Conservation (phyloP, 2,797 vertebrate genomes). For the Rousettus madagascariensis region DNA sequence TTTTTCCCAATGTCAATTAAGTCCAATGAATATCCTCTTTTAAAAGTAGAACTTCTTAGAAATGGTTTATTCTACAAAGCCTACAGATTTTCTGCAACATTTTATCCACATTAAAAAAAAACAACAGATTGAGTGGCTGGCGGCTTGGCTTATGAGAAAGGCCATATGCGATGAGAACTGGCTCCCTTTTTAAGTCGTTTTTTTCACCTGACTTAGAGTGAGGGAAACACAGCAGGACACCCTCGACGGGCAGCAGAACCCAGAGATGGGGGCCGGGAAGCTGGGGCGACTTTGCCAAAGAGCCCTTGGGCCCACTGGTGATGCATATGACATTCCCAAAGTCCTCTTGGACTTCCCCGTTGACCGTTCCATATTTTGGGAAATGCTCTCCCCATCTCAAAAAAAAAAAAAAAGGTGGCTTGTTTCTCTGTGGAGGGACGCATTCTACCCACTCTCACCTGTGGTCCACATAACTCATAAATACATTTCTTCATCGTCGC, state of each 20-base stretch:
- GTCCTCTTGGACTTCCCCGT: background rate
- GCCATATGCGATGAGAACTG: rapidly evolving
- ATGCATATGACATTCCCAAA: background rate
- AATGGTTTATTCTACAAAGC: background rate
- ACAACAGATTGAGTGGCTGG: background rate
- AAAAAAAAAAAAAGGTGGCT: background rate
- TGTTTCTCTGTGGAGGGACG: background rate
- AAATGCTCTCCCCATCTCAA: background rate
- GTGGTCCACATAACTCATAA: background rate
- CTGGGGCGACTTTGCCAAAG: background rate
- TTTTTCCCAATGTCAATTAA: background rate
- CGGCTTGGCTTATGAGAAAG: background rate
- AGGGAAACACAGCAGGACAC: background rate
- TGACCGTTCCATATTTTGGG: background rate
- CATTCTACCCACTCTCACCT: background rate
- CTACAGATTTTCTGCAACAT: background rate
- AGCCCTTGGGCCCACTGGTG: background rate
- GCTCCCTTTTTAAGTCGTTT: background rate
- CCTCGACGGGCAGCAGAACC: no score
- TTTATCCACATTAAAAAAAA: background rate
- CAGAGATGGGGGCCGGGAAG: background rate
- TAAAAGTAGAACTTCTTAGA: background rate
- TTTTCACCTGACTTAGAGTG: background rate
- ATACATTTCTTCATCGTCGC: conserved; percentile 4
- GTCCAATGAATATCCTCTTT: background rate